Percentiles rank a stretch among this genome's conserved stretches.
Conservation (phyloP, 2,113 vertebrate species). For the Scolopax mira region DNA sequence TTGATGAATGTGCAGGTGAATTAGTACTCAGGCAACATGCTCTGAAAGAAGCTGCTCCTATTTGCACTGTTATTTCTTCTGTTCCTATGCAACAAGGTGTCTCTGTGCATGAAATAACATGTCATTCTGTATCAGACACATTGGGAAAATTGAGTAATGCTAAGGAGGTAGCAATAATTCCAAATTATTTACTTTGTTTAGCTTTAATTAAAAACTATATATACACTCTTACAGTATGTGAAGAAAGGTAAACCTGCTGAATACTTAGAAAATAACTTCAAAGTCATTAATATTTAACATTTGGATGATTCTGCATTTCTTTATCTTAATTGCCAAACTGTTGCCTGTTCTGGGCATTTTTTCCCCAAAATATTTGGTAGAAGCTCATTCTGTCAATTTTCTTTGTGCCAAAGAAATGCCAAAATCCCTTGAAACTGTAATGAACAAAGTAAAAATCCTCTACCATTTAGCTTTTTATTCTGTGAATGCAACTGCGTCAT, state of each 20-base stretch:
- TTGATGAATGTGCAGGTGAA: background rate
- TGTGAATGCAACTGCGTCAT: slow-evolving; percentile 33
- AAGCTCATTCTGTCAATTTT: background rate
- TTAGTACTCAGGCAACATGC: background rate
- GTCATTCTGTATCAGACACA: background rate
- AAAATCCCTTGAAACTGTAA: background rate
- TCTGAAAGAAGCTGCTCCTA: background rate
- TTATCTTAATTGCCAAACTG: background rate
- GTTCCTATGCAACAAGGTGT: background rate
- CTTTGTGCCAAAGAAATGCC: background rate
- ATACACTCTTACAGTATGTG: background rate
- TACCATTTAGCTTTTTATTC: background rate
- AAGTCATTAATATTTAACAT: background rate
- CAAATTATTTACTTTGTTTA: background rate
- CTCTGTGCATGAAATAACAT: background rate
- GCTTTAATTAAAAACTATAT: background rate
- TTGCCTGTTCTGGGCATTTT: background rate
- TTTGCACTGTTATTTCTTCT: background rate
- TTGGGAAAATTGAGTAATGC: background rate
- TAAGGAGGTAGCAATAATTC: background rate
- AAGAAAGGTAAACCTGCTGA: background rate
- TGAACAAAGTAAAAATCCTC: background rate
- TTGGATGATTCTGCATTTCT: background rate
- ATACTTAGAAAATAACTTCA: background rate
- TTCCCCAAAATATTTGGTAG: background rate